Base-by-base conservation (phyloP, 2,888 invertebrate genomes). In the Hydroisotoma schaefferi region DNA sequence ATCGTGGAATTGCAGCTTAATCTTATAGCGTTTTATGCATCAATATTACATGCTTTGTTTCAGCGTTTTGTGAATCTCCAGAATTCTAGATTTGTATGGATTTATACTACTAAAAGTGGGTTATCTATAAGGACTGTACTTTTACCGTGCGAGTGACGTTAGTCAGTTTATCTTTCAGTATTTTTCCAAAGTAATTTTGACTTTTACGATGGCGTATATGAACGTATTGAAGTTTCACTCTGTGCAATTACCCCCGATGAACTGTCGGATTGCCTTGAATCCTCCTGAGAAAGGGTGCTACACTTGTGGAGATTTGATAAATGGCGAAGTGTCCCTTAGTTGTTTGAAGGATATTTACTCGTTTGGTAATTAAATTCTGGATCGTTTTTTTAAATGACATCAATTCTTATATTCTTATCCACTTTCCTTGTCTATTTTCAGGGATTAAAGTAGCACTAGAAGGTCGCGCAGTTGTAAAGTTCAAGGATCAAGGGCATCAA, bases 401-500 rank as follows among this genome's bases (percentile, higher is more conserved):
- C 8, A 15, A 33, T 33, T 10, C 15, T 8, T 33, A 33, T 10
- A 40, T 8, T 40, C 4, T 15, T 10, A 4, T 4, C 5, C 40
- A 20, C 20, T 40, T 10, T 15, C n/a, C 40, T 40, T 15, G 8
- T 33, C 15, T 23, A 1, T 10, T 55, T 25, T 1, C 46, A 57
- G 57, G 57, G 6, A 49, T 57, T 15, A 57, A 57, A 40, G 51
- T 57, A 6, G 51, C 29, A 12, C 27, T 57, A n/a, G 57, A 57
- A 43, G 57, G 57, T 1, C 22, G 22, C 15, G 51, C 57, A 1
- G 40, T 57, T 5, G 57, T 51, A 25, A 57, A 57, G 38, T 57
- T 51, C 28, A 57, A 49, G 10, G 57, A 57, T 10, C 51, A 38
- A 15, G 57, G 49, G 23, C 8, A 37, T 20, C 48, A 56, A 18